Evolutionary conservation across 2,113 vertebrate species (phyloP).

Genomic region (Toxotes chatareus): DNA sequence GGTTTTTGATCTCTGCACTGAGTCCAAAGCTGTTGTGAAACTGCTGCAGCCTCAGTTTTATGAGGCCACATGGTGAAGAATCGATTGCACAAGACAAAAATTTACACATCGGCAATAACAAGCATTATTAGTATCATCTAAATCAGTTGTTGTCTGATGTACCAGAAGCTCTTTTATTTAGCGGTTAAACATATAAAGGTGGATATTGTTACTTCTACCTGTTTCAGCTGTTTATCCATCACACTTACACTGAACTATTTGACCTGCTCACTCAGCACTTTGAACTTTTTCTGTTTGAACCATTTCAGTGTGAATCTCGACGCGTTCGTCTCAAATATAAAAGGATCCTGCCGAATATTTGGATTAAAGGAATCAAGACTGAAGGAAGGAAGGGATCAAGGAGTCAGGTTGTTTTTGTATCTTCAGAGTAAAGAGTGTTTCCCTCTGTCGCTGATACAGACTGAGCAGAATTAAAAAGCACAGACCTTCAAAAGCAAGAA

Average conservation of each 20-base stretch:
- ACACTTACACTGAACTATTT: background rate
- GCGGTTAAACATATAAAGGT: background rate
- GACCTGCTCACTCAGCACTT: too few species aligned
- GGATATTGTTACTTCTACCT: background rate
- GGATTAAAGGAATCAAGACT: background rate
- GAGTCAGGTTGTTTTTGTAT: conserved; percentile 6
- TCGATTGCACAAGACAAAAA: background rate
- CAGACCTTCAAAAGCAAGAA: conserved; percentile 15
- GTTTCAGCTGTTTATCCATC: background rate
- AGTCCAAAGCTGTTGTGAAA: conserved; percentile 15
- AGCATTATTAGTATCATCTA: background rate
- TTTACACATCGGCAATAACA: background rate
- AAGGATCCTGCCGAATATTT: background rate
- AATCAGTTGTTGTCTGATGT: background rate
- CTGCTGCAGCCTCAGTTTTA: background rate
- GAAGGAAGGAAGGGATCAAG: background rate
- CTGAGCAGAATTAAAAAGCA: background rate
- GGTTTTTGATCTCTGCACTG: conserved; percentile 5
- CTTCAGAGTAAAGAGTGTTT: background rate
- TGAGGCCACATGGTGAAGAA: background rate
- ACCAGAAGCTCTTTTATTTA: background rate
- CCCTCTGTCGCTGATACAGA: conserved; percentile 10
- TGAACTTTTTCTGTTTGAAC: too few species aligned
- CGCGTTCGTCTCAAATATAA: too few species aligned
- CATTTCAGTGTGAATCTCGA: too few species aligned